Evolutionary conservation across 2,888 invertebrate genomes (phyloP).

Genomic region (Embidobia sp.): DNA sequence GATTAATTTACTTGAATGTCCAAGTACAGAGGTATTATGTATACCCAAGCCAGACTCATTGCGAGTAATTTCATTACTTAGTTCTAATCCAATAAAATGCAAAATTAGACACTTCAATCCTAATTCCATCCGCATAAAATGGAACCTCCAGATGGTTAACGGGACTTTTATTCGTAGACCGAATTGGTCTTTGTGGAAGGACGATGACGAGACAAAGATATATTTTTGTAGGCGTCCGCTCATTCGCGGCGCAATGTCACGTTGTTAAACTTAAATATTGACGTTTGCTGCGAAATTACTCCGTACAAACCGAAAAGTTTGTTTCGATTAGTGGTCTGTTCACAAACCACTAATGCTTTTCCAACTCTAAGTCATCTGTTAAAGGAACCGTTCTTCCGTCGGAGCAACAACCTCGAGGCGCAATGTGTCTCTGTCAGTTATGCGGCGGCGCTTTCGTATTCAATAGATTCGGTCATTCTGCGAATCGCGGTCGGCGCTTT

Average conservation of each 20-base stretch:
- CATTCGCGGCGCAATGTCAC: neutral
- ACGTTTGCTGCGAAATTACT: conserved; percentile 39
- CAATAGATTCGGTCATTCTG: conserved; percentile 27
- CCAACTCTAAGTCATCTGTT: conserved; percentile 50
- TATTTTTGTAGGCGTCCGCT: too few species aligned
- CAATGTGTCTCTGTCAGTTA: conserved; percentile 39
- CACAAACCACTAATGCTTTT: conserved; percentile 42
- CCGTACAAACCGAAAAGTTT: conserved; percentile 30
- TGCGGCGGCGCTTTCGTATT: conserved; percentile 16
- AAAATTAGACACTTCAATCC: too few species aligned
- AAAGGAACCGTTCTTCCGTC: conserved; percentile 45
- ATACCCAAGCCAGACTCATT: too few species aligned
- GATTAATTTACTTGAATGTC: too few species aligned
- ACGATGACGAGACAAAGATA: too few species aligned
- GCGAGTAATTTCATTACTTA: neutral
- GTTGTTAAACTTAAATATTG: conserved; percentile 35
- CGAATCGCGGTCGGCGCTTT: conserved; percentile 6
- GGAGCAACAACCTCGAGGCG: conserved; percentile 19
- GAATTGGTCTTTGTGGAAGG: too few species aligned
- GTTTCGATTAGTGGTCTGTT: conserved; percentile 53
- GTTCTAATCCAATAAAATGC: too few species aligned
- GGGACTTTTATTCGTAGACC: too few species aligned
- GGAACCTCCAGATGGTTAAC: too few species aligned
- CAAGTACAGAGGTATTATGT: too few species aligned
- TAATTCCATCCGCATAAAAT: too few species aligned